Base-by-base conservation (phyloP, 2,113 vertebrate species). In the Oncorhynchus mykiss region DNA sequence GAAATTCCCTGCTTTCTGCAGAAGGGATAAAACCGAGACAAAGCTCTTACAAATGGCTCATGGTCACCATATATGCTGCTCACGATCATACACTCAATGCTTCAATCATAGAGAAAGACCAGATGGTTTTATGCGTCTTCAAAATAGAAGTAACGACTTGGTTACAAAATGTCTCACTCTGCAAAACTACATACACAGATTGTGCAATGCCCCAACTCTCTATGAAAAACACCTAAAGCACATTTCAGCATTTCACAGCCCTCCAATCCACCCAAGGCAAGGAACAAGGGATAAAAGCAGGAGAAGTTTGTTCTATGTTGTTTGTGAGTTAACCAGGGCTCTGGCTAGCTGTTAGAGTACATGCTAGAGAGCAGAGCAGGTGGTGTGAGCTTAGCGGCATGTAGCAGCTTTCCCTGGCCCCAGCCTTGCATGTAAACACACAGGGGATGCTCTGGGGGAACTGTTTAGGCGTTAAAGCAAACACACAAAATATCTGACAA, bases 381-480 rank as follows among this genome's bases (percentile, higher is more conserved):
- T 89, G 88, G 82, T 77, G 68, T 2, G 71, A 81, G 64, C 74
- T 16, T 69, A 31, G 79, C 78, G 22, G 49, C 72, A 49, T 83
- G 72, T 74, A n/a, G 78, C 77, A 68, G 72, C 66, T 49, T 14
- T 82, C 75, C 80, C 76, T 80, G 78, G 74, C 85, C 80, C 72
- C 68, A 27, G 72, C 74, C 48, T 12, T 78, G 82, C 62, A 24
- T 86, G 73, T 92, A 92, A 92, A 92, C 90, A 92, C 71, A 90
- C 70, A 76, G 77, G 79, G 78, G 81, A 91, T 85, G 85, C 89
- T 87, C 82, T 76, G 71, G 82, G 70, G 79, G 85, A 80, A 91
- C 83, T 94, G 92, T 94, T 94, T 94, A 92, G 89, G 85, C 75
- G 65, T 89, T 89, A 83, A 92, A 90, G 88, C 90, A 94, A 94